Evolutionary conservation across 2,113 vertebrate genomes (phyloP).

Genomic region (Microtus oregoni): DNA sequence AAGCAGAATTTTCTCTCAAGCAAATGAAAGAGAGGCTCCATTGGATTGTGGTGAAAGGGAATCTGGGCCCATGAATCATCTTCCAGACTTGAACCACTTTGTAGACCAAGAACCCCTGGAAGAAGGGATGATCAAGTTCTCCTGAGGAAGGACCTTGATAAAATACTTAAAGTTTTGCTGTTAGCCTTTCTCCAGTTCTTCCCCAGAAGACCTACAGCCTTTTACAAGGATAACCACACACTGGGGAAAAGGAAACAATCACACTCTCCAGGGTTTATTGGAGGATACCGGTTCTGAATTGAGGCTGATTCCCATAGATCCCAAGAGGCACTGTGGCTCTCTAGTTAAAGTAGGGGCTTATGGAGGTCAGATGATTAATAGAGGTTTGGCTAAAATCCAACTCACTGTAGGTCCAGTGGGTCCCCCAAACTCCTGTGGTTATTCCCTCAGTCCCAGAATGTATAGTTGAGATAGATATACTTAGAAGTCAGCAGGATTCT

Average conservation of each 20-base stretch:
- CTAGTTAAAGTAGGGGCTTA: not conserved
- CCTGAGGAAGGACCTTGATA: not conserved
- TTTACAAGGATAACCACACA: not conserved
- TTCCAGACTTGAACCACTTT: not conserved
- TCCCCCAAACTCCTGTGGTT: not conserved
- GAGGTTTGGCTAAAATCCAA: not conserved
- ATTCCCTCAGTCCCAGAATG: not conserved
- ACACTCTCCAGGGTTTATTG: not conserved
- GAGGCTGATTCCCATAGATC: not conserved
- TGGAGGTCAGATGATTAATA: not conserved
- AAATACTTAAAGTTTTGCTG: not conserved
- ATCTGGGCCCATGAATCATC: not conserved
- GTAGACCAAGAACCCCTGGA: not conserved
- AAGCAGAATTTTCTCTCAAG: not conserved
- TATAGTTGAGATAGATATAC: not conserved
- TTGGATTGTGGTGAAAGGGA: not conserved
- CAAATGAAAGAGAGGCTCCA: not conserved
- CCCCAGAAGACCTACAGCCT: not conserved
- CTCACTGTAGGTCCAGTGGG: not conserved
- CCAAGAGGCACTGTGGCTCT: not conserved
- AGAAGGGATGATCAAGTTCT: not conserved
- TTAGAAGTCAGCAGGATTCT: not conserved
- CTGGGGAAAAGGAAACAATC: not conserved
- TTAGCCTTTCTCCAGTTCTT: not conserved
- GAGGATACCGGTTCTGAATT: not conserved